Conservation (phyloP, 2,888 invertebrate genomes). For the Erebia aethiops region DNA sequence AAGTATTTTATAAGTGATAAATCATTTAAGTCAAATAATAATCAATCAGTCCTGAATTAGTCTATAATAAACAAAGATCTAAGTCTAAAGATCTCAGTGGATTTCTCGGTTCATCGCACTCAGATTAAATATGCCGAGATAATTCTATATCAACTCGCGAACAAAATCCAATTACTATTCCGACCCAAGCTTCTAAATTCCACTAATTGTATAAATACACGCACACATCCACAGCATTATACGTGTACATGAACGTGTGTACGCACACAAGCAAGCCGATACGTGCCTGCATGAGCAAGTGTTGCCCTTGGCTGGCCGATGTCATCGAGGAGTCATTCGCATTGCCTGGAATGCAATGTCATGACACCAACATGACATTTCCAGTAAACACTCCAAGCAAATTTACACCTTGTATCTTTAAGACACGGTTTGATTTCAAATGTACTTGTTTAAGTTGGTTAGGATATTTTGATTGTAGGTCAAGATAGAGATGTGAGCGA, state of each 20-base stretch:
- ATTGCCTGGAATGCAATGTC: constrained; percentile 78
- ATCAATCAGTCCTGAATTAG: background rate
- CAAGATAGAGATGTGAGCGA: constrained; percentile 45
- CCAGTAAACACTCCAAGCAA: constrained; percentile 42
- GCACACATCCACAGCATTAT: constrained; percentile 22
- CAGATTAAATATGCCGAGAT: constrained; percentile 5
- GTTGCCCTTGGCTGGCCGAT: constrained; percentile 80
- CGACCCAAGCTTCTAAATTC: constrained; percentile 31
- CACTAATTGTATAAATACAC: constrained; percentile 35
- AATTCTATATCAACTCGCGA: constrained; percentile 19
- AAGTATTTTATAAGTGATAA: no score
- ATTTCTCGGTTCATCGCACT: constrained; percentile 13
- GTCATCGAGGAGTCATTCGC: constrained; percentile 78
- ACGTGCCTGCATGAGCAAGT: constrained; percentile 60
- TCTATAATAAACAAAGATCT: constrained; percentile 4
- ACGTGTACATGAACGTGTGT: constrained; percentile 11
- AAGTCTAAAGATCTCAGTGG: background rate
- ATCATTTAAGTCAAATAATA: no score
- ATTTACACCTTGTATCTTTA: constrained; percentile 32
- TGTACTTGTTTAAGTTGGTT: constrained; percentile 32
- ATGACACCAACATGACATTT: constrained; percentile 61
- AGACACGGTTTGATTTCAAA: constrained; percentile 38
- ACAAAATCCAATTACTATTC: constrained; percentile 27
- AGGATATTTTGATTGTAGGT: constrained; percentile 36
- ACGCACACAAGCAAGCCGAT: constrained; percentile 18